Evolutionary conservation across 2,113 vertebrate species (phyloP), one percentile per base, ranked within the genome.

Genomic region (Neogale vison): DNA sequence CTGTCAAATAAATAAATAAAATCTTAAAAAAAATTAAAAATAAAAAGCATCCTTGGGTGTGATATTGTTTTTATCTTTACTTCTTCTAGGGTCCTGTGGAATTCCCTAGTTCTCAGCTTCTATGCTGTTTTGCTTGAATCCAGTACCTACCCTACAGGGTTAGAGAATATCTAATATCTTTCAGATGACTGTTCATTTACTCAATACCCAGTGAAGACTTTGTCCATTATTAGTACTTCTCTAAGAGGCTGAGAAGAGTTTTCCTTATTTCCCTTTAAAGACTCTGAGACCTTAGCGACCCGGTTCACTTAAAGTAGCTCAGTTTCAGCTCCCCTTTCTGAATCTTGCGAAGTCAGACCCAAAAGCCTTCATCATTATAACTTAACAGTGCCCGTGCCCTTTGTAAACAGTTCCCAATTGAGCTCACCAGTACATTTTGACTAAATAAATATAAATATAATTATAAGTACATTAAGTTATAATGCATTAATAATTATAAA

Each of bases 281-380:
- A 39, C 20, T 8, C 21, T 11, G 7, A n/a, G 11, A 1, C 3
- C 17, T 65, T 26, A 59, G 7, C 6, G 17, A 39, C 17, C 34
- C 14, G 4, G 18, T 4, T 63, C 55, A 17, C 1, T 14, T 0
- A 7, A 36, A 24, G 2, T 17, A 42, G 31, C 10, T 36, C 18
- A 10, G 0, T 34, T 57, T n/a, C 36, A 29, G 31, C 8, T 92
- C 45, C 42, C n/a, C 26, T 65, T 65, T 63, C 20, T 65, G n/a
- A 65, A 14, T 55, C n/a, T 10, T 24, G 15, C 61, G 71, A 74
- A 4, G 13, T 63, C 47, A 36, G 55, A 76, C 42, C 11, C 42
- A 61, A 31, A 74, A 20, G 34, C n/a, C 57, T 76, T 65, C n/a
- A 24, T 17, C 31, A 47, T 10, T 29, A 18, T 6, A 74, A 15